phyloP scores from a whole-genome alignment of 1,140 invertebrate species.

The Drosophila mayri region DNA sequence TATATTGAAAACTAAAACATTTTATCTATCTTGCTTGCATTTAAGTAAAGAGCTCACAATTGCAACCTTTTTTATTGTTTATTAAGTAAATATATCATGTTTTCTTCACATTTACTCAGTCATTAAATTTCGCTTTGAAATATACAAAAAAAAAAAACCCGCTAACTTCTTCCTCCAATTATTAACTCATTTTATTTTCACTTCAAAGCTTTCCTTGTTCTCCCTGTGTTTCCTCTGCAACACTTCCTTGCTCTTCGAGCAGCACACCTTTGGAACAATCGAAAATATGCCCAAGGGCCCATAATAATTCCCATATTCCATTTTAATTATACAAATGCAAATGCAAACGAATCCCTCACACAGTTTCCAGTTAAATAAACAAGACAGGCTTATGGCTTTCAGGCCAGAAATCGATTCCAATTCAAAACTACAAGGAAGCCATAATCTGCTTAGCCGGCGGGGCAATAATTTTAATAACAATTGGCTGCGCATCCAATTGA shows the following conservation, averaged over 20 bases:
- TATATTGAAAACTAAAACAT: too few relatives aligned
- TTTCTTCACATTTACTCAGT: not conserved
- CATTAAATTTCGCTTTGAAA: not conserved
- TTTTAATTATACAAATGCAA: conserved; percentile 47
- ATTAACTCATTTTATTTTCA: not conserved
- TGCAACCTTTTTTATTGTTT: too few relatives aligned
- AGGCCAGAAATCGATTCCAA: conserved; percentile 19
- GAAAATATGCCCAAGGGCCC: not conserved
- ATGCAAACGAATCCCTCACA: conserved; percentile 24
- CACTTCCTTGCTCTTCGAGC: not conserved
- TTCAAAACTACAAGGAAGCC: conserved; percentile 32
- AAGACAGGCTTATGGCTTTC: conserved; percentile 2
- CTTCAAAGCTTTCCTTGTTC: not conserved
- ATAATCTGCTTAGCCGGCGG: conserved; percentile 9
- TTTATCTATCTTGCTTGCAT: not conserved
- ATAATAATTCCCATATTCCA: conserved; percentile 12
- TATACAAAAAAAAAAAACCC: not conserved
- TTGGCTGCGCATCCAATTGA: conserved; percentile 53
- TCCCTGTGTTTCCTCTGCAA: not conserved
- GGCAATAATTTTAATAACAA: conserved; percentile 58
- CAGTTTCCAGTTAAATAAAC: conserved; percentile 31
- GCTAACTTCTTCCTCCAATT: not conserved
- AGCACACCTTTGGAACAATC: conserved; percentile 21
- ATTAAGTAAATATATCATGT: not conserved
- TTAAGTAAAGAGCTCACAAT: too few relatives aligned